Percentiles rank a stretch among this genome's conserved stretches.
Evolutionary conservation across 1,140 invertebrate species (phyloP).

Genomic region (Pseudoatta argentina): DNA sequence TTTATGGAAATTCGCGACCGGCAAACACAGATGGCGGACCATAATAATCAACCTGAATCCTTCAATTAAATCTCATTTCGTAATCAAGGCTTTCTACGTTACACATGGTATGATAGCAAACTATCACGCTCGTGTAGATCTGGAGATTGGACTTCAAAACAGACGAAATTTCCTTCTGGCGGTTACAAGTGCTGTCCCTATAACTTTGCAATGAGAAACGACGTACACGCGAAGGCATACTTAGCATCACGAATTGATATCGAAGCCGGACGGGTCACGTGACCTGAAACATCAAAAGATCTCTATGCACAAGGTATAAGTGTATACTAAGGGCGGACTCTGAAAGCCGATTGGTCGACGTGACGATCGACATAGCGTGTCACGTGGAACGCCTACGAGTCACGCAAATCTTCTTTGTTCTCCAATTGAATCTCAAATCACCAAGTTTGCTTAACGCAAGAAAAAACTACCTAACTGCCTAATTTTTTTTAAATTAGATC

Average conservation of each 20-base stretch:
- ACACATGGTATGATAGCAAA: slow-evolving; percentile 2
- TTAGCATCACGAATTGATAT: slow-evolving; percentile 82
- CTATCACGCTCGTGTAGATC: slow-evolving; percentile 47
- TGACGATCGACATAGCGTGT: slow-evolving; percentile 78
- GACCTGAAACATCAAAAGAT: slow-evolving; percentile 80
- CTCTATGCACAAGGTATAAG: slow-evolving; percentile 66
- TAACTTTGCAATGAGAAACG: slow-evolving; percentile 58
- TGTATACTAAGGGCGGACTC: slow-evolving; percentile 74
- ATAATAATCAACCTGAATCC: slow-evolving; percentile 21
- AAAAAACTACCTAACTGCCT: background rate
- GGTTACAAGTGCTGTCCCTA: slow-evolving; percentile 68
- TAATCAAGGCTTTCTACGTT: slow-evolving; percentile 16
- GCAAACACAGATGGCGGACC: background rate
- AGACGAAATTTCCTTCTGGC: slow-evolving; percentile 63
- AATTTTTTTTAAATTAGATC: slow-evolving; percentile 10
- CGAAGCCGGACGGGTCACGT: slow-evolving; percentile 76
- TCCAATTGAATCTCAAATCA: slow-evolving; percentile 49
- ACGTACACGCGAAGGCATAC: slow-evolving; percentile 80
- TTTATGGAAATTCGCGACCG: slow-evolving; percentile 3
- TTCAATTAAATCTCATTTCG: slow-evolving; percentile 58
- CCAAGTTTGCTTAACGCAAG: slow-evolving; percentile 47
- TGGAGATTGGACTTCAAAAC: slow-evolving; percentile 51
- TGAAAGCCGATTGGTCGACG: slow-evolving; percentile 80
- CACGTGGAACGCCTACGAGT: slow-evolving; percentile 83
- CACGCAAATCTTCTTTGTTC: slow-evolving; percentile 79